These are phyloP conservation scores for Ciconia maguari DNA, from an alignment of 2,113 vertebrate genomes.

Conservation along the genomic window DNA sequence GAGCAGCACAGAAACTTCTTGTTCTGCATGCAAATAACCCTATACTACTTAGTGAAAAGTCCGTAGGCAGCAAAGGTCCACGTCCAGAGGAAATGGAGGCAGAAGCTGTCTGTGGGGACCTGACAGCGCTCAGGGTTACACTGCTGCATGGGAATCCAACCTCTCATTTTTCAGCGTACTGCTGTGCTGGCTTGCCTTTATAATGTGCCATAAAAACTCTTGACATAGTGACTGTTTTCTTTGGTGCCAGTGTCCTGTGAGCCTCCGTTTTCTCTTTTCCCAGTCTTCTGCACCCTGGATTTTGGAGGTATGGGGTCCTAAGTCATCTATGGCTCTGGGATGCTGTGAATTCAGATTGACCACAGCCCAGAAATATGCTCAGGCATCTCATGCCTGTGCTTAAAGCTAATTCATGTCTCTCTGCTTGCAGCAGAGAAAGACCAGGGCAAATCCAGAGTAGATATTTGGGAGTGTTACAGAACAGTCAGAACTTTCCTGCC, in stretches of 20 bases:
- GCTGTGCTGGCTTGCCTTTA: background rate
- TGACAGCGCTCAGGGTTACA: background rate
- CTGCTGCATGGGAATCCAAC: background rate
- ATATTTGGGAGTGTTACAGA: background rate
- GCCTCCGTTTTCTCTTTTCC: background rate
- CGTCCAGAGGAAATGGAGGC: background rate
- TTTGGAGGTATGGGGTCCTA: background rate
- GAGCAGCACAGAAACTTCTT: background rate
- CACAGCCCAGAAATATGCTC: background rate
- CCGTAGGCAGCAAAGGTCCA: background rate
- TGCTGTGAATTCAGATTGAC: background rate
- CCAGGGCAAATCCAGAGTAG: background rate
- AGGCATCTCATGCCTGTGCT: background rate
- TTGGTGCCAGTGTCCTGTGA: background rate
- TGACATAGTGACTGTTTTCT: background rate
- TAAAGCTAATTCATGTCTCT: background rate
- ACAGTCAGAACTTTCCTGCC: background rate
- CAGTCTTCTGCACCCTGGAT: background rate
- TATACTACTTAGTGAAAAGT: background rate
- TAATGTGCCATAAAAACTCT: background rate
- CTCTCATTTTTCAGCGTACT: background rate
- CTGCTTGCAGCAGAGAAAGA: background rate
- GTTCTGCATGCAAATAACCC: background rate
- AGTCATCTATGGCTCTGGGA: background rate
- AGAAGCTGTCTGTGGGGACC: background rate